A percentile compares a stretch with the other conserved stretches of the same genome.
Evolutionary conservation across 2,888 invertebrate species (phyloP).

Genomic region (Caenorhabditis panamensis): DNA sequence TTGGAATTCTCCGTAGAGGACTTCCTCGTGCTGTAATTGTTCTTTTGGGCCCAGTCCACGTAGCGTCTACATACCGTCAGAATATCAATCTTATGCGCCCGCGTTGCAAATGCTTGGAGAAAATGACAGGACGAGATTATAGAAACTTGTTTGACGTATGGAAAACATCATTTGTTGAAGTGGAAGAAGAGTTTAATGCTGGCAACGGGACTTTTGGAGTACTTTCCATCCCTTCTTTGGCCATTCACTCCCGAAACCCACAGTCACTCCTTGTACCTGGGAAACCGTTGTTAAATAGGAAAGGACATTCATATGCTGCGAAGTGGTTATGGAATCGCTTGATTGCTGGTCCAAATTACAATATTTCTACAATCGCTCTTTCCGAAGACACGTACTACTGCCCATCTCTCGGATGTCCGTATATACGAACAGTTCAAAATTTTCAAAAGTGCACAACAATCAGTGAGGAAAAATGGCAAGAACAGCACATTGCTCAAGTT

Average conservation of each 20-base stretch:
- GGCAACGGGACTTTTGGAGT: constrained; percentile 75
- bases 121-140: constrained; percentile 71
- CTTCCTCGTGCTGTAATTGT: constrained; percentile 75
- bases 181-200: constrained; percentile 74
- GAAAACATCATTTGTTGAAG: constrained; percentile 69
- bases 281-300: constrained; percentile 75
- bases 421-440: constrained; percentile 78
- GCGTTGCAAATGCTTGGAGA: constrained; percentile 70
- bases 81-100: constrained; percentile 76
- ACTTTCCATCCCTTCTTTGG: constrained; percentile 74
- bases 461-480: constrained; percentile 68
- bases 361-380: constrained; percentile 70
- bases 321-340: constrained; percentile 80
- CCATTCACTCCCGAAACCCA: constrained; percentile 77
- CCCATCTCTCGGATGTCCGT: constrained; percentile 78
- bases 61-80: constrained; percentile 74
- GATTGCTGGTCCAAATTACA: constrained; percentile 76
- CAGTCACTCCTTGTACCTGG: constrained; percentile 74
- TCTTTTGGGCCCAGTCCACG: constrained; percentile 78
- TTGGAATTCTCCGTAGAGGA: constrained; percentile 70
- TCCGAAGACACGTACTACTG: constrained; percentile 78
- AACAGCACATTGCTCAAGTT: background rate
- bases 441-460: constrained; percentile 69
- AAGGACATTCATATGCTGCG: constrained; percentile 79
- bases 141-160: constrained; percentile 70